A percentile compares a stretch with the other conserved stretches of the same genome.
These are phyloP conservation scores for Xylocampa areola DNA, from an alignment of 2,888 invertebrate genomes.

Conservation along the genomic window DNA sequence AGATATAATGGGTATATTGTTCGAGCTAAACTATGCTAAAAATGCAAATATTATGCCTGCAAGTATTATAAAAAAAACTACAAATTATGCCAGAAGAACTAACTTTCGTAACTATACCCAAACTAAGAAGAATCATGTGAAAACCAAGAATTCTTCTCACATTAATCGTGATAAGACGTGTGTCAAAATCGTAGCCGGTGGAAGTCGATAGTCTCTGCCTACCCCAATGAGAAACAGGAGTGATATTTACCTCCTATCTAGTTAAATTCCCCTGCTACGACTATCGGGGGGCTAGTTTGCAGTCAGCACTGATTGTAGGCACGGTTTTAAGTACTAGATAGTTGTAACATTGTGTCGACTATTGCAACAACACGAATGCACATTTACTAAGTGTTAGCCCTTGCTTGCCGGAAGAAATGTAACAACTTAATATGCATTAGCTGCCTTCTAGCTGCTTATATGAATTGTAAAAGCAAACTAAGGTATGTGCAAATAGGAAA, in stretches of 20 bases:
- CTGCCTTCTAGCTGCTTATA: constrained; percentile 10
- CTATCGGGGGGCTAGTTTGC: constrained; percentile 10
- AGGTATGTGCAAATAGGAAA: background rate
- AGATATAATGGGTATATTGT: too few relatives aligned
- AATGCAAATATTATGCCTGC: too few relatives aligned
- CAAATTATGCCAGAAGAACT: background rate
- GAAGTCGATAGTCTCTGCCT: too few relatives aligned
- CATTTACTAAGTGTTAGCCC: constrained; percentile 25
- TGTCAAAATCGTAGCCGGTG: too few relatives aligned
- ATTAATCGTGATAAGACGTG: too few relatives aligned
- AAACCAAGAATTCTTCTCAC: too few relatives aligned
- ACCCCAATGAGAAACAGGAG: too few relatives aligned
- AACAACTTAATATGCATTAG: constrained; percentile 46
- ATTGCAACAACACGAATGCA: constrained; percentile 35
- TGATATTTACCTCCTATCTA: too few relatives aligned
- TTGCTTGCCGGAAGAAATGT: constrained; percentile 43
- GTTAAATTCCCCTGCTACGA: background rate
- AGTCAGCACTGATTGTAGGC: constrained; percentile 19
- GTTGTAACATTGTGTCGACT: constrained; percentile 26
- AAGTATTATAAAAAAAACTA: too few relatives aligned
- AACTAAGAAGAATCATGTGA: too few relatives aligned
- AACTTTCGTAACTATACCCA: too few relatives aligned
- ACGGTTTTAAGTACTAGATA: constrained; percentile 8
- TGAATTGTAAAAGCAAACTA: constrained; percentile 4
- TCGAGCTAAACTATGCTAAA: too few relatives aligned